Base-by-base conservation (phyloP, 92 coral and sea anemone genomes). In the Porites lobata region DNA sequence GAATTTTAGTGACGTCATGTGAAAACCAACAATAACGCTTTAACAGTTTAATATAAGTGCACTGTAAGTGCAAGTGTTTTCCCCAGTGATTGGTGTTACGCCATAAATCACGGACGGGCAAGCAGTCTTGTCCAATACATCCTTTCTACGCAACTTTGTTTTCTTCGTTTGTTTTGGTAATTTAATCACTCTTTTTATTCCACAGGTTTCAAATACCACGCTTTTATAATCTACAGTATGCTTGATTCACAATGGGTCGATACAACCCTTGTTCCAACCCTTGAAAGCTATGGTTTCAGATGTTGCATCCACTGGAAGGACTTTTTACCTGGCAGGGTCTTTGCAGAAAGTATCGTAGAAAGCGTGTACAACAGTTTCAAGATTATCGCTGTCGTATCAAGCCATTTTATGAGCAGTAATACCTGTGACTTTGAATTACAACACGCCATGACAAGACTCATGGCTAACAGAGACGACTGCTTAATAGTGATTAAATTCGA, bases 281-380 rank as follows among this genome's bases (percentile, higher is more conserved):
- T 85, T 1, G 84, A 85, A 59, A 58, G 50, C 68, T 5, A 85
- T 76, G 26, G 51, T 32, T 71, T 85, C 38, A 85, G 18, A 5
- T 85, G 76, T 26, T 85, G 89, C 24, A 12, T 76, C 29, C 89
- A 85, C 72, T 75, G 83, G 76, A 76, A 69, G 19, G 89, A 85
- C 84, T 85, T 77, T 77, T 15, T 14, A 20, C 76, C 84, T 3
- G 89, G 89, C 24, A 54, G 1, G 62, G 66, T 43, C 11, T 54
- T 9, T 10, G 18, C 19, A 1, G 10, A 67, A 1, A 85, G 8
- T 26, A 77, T 85, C 14, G 89, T 78, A 20, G 81, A 77, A 18
- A 77, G 89, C 58, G 77, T 85, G 32, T 29, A 66, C 19, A 53
- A 67, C 76, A 85, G 89, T 58, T 78, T 32, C 69, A 85, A 85